phyloP scores from a whole-genome alignment of 2,113 vertebrate species.

The Hippocampus mohnikei region DNA sequence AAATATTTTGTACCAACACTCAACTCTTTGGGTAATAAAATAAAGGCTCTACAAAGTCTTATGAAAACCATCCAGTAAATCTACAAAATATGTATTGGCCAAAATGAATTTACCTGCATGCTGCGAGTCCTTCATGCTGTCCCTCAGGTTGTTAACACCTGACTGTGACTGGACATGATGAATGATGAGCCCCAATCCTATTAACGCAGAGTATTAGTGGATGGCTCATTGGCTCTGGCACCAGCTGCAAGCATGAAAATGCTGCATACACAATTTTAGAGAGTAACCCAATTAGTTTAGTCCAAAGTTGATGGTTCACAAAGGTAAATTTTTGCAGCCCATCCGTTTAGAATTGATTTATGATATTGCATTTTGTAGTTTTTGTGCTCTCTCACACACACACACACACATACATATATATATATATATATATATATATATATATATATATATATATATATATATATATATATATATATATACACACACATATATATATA shows the following conservation, averaged over 20 bases:
- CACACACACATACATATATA: too few species aligned
- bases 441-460: too few species aligned
- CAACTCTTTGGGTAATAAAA: neutral
- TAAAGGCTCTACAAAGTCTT: neutral
- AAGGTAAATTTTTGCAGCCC: neutral
- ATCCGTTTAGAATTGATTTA: neutral
- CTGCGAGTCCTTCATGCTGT: conserved; percentile 67
- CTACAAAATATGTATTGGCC: neutral
- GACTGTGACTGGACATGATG: conserved; percentile 42
- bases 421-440: too few species aligned
- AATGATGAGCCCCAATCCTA: conserved; percentile 64
- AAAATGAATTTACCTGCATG: conserved; percentile 55
- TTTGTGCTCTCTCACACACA: too few species aligned
- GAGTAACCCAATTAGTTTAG: neutral
- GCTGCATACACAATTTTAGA: conserved; percentile 27
- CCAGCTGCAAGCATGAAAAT: conserved; percentile 20
- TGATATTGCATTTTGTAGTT: neutral
- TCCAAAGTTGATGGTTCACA: neutral
- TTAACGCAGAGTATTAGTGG: conserved; percentile 61
- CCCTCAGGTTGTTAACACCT: conserved; percentile 26
- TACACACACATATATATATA: too few species aligned
- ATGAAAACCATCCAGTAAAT: neutral
- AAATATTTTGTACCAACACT: neutral
- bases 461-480: too few species aligned
- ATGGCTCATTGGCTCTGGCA: conserved; percentile 27